Conservation (phyloP, 2,888 invertebrate genomes). For the Leucozona laternaria region DNA sequence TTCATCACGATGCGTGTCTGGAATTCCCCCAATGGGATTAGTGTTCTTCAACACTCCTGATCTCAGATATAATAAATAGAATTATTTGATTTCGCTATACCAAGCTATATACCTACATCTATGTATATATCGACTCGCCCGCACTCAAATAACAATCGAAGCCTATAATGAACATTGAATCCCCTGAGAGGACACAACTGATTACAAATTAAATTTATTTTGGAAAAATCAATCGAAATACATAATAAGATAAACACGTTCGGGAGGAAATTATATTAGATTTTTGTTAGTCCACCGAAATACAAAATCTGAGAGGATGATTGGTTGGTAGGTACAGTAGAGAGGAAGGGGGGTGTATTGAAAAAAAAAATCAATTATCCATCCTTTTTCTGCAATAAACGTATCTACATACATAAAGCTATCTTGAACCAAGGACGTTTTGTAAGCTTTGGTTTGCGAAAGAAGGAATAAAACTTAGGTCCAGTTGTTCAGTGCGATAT, state of each 20-base stretch:
- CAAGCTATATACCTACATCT: not conserved
- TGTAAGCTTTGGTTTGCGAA: too few species aligned
- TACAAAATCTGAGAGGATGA: too few species aligned
- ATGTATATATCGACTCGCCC: not conserved
- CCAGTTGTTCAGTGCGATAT: too few species aligned
- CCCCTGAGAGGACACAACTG: slow-evolving; percentile 45
- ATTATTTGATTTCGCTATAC: slow-evolving; percentile 42
- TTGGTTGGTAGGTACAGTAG: too few species aligned
- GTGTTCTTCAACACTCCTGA: slow-evolving; percentile 37
- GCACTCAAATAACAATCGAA: slow-evolving; percentile 30
- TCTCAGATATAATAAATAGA: slow-evolving; percentile 30
- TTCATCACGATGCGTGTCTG: slow-evolving; percentile 58
- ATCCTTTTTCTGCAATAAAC: too few species aligned
- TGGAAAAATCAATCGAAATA: slow-evolving; percentile 47
- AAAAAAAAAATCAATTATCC: too few species aligned
- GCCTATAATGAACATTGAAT: slow-evolving; percentile 32
- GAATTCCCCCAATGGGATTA: slow-evolving; percentile 55
- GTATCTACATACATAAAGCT: too few species aligned
- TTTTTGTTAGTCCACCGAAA: not conserved
- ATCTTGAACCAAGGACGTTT: too few species aligned
- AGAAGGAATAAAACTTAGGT: too few species aligned
- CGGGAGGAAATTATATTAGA: not conserved
- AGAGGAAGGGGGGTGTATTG: too few species aligned
- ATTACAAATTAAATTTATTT: slow-evolving; percentile 66
- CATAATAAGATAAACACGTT: slow-evolving; percentile 24